Conservation (phyloP, 2,888 invertebrate species). For the Yponomeuta evonymella region DNA sequence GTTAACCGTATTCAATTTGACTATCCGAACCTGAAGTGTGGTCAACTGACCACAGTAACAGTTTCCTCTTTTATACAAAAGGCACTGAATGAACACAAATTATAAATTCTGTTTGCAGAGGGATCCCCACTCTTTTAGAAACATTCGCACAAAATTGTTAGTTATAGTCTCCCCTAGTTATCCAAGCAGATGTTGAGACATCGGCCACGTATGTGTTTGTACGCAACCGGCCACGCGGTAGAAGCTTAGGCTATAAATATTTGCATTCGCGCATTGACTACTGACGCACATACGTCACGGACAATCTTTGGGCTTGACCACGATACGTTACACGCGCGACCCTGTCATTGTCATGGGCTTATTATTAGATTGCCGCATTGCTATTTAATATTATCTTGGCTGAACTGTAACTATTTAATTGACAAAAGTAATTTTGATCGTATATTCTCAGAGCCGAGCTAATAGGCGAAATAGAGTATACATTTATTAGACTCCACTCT, state of each 20-base stretch:
- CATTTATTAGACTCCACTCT: too few species aligned
- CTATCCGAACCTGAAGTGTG: too few species aligned
- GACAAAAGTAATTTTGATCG: not conserved
- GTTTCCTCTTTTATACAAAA: too few species aligned
- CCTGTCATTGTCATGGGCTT: slow-evolving; percentile 1
- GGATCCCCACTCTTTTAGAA: not conserved
- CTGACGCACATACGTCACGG: slow-evolving; percentile 3
- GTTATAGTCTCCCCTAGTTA: not conserved
- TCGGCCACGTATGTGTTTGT: not conserved
- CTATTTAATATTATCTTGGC: not conserved
- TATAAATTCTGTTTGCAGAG: too few species aligned
- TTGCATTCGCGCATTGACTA: not conserved
- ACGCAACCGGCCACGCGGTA: not conserved
- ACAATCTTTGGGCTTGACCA: not conserved
- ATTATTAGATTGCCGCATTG: slow-evolving; percentile 3
- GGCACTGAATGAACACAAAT: too few species aligned
- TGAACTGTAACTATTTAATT: not conserved
- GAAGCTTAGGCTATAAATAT: slow-evolving; percentile 7
- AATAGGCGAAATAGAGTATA: too few species aligned
- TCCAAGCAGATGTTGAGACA: not conserved
- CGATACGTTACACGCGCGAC: not conserved
- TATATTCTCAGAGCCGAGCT: not conserved
- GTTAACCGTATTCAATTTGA: too few species aligned
- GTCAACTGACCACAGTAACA: too few species aligned
- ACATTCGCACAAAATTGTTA: not conserved